A percentile compares a stretch with the other conserved stretches of the same genome.
phyloP scores from a whole-genome alignment of 2,797 vertebrate genomes.

The Echeneis naucrates region DNA sequence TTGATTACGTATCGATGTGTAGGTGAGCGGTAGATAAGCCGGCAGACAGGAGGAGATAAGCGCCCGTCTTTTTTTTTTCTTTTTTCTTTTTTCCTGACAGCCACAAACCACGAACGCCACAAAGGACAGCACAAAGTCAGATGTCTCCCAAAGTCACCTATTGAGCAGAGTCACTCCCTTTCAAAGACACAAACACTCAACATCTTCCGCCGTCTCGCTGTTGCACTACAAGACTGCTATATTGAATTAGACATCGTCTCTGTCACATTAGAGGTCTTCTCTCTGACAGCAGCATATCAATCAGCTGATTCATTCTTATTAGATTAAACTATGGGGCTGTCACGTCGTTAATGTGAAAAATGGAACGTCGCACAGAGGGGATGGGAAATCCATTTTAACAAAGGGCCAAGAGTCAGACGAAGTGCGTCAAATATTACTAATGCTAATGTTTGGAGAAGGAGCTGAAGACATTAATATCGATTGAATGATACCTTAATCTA shows the following conservation, averaged over 20 bases:
- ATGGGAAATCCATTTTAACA: slow-evolving; percentile 74
- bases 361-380: slow-evolving; percentile 54
- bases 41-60: slow-evolving; percentile 76
- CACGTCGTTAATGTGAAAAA: slow-evolving; percentile 78
- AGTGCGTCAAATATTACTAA: slow-evolving; percentile 63
- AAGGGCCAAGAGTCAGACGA: slow-evolving; percentile 69
- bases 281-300: slow-evolving; percentile 74
- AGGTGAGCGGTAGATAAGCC: slow-evolving; percentile 82
- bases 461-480: slow-evolving; percentile 65
- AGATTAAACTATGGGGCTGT: slow-evolving; percentile 76
- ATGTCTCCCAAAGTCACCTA: slow-evolving; percentile 70
- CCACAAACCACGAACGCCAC: slow-evolving; percentile 36
- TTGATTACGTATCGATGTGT: slow-evolving; percentile 82
- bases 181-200: slow-evolving; percentile 21
- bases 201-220: slow-evolving; percentile 40
- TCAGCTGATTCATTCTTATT: slow-evolving; percentile 79
- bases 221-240: slow-evolving; percentile 49
- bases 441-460: slow-evolving; percentile 66
- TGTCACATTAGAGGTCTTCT: slow-evolving; percentile 66
- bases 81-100: slow-evolving; percentile 63
- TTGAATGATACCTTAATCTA: slow-evolving; percentile 53
- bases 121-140: slow-evolving; percentile 80
- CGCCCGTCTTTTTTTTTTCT: slow-evolving; percentile 65
- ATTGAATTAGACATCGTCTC: slow-evolving; percentile 71
- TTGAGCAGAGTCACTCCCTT: slow-evolving; percentile 6